phyloP scores from a whole-genome alignment of 2,113 vertebrate genomes.

The Phrynosoma blainvillii region DNA sequence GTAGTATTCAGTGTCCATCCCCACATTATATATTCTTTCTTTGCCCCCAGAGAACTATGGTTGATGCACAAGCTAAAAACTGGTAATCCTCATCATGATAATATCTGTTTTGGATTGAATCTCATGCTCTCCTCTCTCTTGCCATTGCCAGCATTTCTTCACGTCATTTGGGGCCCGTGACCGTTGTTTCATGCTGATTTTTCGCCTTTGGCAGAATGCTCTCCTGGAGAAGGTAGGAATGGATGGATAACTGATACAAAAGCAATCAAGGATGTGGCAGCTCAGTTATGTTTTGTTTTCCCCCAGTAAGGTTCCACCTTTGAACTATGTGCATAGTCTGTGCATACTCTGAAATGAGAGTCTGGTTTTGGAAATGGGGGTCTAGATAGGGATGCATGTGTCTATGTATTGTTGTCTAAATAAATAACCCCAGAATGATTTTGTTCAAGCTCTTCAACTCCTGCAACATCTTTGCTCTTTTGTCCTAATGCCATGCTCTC shows the following conservation, averaged over 20 bases:
- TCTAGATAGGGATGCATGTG: not conserved
- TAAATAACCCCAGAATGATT: not conserved
- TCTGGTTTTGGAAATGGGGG: not conserved
- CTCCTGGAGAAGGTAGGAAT: constrained; percentile 86
- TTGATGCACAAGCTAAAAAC: not conserved
- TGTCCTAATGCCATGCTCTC: no score
- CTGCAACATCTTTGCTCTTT: no score
- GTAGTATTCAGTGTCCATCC: no score
- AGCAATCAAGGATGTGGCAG: not conserved
- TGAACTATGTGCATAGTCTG: not conserved
- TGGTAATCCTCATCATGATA: not conserved
- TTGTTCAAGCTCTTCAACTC: not conserved
- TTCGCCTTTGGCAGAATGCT: constrained; percentile 91
- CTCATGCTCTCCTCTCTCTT: not conserved
- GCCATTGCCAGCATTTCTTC: constrained; percentile 84
- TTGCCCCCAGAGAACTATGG: not conserved
- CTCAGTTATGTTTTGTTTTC: not conserved
- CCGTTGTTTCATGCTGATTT: constrained; percentile 91
- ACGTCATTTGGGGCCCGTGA: constrained; percentile 91
- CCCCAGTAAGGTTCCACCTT: not conserved
- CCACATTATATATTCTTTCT: no score
- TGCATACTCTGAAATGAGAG: not conserved
- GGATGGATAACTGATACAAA: not conserved
- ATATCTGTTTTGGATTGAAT: no score
- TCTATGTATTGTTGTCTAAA: not conserved